Conservation (phyloP, 1,140 invertebrate species). For the Conopomorpha cramerella region DNA sequence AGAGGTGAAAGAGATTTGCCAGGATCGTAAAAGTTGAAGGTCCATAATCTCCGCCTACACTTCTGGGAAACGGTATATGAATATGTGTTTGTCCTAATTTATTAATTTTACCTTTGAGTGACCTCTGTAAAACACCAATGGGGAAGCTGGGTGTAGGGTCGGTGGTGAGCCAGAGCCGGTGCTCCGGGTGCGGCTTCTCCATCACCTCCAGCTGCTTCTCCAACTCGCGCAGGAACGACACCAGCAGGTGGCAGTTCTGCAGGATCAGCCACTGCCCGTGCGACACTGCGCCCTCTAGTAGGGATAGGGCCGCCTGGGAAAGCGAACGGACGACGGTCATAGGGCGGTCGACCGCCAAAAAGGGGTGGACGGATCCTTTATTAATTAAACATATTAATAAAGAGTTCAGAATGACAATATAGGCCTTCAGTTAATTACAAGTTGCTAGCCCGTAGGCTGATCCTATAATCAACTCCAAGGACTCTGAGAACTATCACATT, state of each 20-base stretch:
- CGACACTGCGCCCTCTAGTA: conserved; percentile 73
- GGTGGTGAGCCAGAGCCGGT: conserved; percentile 90
- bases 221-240: conserved; percentile 77
- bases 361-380: too few relatives aligned
- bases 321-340: too few relatives aligned
- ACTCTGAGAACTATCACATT: conserved; percentile 6
- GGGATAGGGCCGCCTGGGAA: conserved; percentile 69
- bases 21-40: too few relatives aligned
- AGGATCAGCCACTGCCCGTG: conserved; percentile 88
- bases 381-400: too few relatives aligned
- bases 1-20: too few relatives aligned
- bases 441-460: too few relatives aligned
- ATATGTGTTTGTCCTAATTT: background rate
- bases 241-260: conserved; percentile 87
- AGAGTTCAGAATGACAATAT: too few relatives aligned
- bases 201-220: conserved; percentile 83
- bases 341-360: too few relatives aligned
- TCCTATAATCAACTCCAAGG: too few relatives aligned
- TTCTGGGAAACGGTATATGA: too few relatives aligned
- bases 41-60: too few relatives aligned
- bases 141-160: conserved; percentile 85
- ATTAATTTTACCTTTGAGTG: conserved; percentile 71
- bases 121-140: conserved; percentile 85
- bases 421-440: too few relatives aligned
- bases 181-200: conserved; percentile 82